phyloP scores from a whole-genome alignment of 2,113 vertebrate genomes.

The Thunnus maccoyii region DNA sequence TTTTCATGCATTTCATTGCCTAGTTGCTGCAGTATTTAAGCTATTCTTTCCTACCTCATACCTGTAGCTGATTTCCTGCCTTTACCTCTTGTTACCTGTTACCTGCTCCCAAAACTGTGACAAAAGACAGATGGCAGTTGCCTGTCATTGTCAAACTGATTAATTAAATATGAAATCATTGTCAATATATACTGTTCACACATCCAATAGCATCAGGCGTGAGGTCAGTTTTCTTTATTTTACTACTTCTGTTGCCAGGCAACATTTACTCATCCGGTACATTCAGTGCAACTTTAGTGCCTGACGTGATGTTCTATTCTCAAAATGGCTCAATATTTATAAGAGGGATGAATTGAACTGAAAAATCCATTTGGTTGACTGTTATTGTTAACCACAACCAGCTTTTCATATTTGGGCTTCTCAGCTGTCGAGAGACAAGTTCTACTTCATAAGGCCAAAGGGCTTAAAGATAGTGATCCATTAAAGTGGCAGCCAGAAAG shows the following conservation, averaged over 20 bases:
- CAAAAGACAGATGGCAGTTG: constrained; percentile 24
- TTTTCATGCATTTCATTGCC: constrained; percentile 5
- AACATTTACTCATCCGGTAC: constrained; percentile 41
- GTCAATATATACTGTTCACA: constrained; percentile 25
- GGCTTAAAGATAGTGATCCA: constrained; percentile 8
- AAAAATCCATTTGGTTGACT: constrained; percentile 9
- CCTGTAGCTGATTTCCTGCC: background rate
- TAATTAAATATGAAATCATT: constrained; percentile 52
- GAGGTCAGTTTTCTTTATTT: constrained; percentile 21
- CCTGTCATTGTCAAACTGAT: constrained; percentile 30
- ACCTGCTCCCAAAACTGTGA: background rate
- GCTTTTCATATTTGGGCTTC: constrained; percentile 8
- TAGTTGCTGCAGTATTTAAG: background rate
- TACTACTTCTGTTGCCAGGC: constrained; percentile 53
- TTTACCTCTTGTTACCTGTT: constrained; percentile 5
- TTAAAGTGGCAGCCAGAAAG: too few relatives aligned
- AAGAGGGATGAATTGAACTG: background rate
- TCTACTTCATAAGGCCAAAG: constrained; percentile 5
- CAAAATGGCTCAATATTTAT: constrained; percentile 32
- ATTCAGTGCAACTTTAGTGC: constrained; percentile 12
- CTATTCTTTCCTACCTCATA: constrained; percentile 1
- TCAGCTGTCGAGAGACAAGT: constrained; percentile 14
- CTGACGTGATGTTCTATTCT: constrained; percentile 42
- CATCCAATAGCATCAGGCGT: constrained; percentile 36
- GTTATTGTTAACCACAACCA: background rate